Base-by-base conservation (phyloP, 2,888 invertebrate genomes). In the Schizotus pectinicornis region DNA sequence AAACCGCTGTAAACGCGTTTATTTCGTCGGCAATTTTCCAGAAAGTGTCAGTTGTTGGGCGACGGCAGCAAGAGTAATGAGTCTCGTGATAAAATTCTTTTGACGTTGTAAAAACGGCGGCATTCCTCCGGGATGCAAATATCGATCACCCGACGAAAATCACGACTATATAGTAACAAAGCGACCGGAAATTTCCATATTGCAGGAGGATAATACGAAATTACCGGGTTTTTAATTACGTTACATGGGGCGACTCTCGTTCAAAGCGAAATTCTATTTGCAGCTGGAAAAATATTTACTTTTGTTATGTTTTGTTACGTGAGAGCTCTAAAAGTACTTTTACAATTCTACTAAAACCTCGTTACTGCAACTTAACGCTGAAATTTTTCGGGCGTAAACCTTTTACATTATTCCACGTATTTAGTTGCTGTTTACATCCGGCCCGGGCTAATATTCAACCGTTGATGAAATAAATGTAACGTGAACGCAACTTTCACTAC, bases 361-460 rank as follows among this genome's bases (percentile, higher is more conserved):
- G 41, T 50, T 50, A 50, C 42, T 50, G 50, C 47, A 47, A 35
- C 48, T 54, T 39, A 47, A 8, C 30, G 54, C 34, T 47, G 14
- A 46, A 35, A 54, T 47, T 47, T 54, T 48, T 42, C 48, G 50
- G 41, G 50, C 50, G 49, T 49, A 41, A 55, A 48, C 39, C 54
- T 54, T 52, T 54, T 43, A 55, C 48, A 14, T 35, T 43, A 42
- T 31, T 34, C 35, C 13, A 39, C 6, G 47, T 54, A 42, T 54
- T 47, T 54, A 52, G 45, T 54, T 55, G 51, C 9, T 43, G 55
- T 55, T 49, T 37, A 41, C 42, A 42, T 55, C 48, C 35, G 32
- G 38, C 38, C 43, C 37, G 43, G 45, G 42, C 35, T 51, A 41
- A 51, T 52, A 43, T 52, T 52, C 52, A 51, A 42, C 43, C 43